Base-by-base conservation (phyloP, 2,113 vertebrate species). In the Hemicordylus capensis region DNA sequence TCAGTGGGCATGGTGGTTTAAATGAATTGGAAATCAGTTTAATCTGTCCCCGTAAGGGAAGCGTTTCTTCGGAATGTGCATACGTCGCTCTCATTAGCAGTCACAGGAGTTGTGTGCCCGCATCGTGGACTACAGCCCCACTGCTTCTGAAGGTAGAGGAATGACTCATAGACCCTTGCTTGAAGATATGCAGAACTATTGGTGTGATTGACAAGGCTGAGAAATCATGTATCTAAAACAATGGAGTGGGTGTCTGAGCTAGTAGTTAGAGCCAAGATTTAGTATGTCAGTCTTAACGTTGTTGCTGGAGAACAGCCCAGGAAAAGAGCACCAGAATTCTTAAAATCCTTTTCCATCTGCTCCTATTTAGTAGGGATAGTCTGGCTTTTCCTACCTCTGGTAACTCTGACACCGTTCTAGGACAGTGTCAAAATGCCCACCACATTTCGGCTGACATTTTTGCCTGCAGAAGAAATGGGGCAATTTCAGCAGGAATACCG, bases 1-100 rank as follows among this genome's bases (percentile, higher is more conserved):
- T 12, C 51, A 0, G 79, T 12, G 73, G 2, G 39, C 3, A 19
- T 1, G n/a, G 81, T 76, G 74, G 51, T 51, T 66, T 59, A 56
- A 72, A 7, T 39, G 20, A 1, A 6, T 20, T 64, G 84, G 85
- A 61, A 81, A 87, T 88, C 37, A 4, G 9, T 10, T 3, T 37
- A 87, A 91, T 63, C 11, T 39, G 63, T 87, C 1, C 76, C 85
- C 67, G 83, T 83, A 88, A 88, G 70, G 61, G 59, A 9, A 1
- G 77, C 73, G 26, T 73, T 61, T 89, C 80, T 86, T 91, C 66
- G 73, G 79, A 80, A 77, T 34, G 85, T 11, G 11, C 1, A 1
- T 2, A 2, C 64, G 84, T 75, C 81, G 22, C 75, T 81, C 72
- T 90, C 89, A 84, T 58, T 26, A 85, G 70, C 34, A 0, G 73